Conservation (phyloP, 2,797 vertebrate genomes). For the Molossus molossus region DNA sequence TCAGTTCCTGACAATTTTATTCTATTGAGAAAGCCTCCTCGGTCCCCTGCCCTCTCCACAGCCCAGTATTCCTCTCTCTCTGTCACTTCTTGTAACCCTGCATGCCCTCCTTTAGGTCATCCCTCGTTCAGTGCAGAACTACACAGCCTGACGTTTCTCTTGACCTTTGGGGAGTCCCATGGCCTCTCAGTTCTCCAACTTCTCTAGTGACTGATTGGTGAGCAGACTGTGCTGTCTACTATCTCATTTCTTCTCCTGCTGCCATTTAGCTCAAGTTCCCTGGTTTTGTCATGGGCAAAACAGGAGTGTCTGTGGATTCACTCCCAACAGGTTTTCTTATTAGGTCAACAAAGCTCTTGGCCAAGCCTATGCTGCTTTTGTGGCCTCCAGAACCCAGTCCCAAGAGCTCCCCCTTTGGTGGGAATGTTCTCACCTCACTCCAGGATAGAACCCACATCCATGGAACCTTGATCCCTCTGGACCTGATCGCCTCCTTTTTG, state of each 20-base stretch:
- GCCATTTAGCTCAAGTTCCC: neutral
- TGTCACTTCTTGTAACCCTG: neutral
- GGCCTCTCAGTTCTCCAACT: neutral
- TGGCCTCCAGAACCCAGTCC: neutral
- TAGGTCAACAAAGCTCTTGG: neutral
- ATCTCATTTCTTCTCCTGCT: neutral
- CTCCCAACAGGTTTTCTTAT: neutral
- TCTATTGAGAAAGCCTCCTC: neutral
- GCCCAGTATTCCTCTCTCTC: neutral
- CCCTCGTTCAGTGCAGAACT: neutral
- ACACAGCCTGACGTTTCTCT: constrained; percentile 38
- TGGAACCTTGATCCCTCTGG: no score
- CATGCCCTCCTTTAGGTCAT: neutral
- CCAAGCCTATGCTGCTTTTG: neutral
- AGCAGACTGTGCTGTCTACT: neutral
- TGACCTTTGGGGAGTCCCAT: constrained; percentile 15
- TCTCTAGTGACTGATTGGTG: neutral
- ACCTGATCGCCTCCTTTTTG: neutral
- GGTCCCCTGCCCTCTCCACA: neutral
- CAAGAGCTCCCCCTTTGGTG: neutral
- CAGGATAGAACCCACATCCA: neutral
- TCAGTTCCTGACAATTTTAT: neutral
- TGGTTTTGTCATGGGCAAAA: constrained; percentile 21
- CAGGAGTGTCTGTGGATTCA: neutral
- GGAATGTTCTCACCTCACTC: neutral